These are phyloP conservation scores for Magallana angulata DNA, from an alignment of 1,140 invertebrate species.

Conservation along the genomic window DNA sequence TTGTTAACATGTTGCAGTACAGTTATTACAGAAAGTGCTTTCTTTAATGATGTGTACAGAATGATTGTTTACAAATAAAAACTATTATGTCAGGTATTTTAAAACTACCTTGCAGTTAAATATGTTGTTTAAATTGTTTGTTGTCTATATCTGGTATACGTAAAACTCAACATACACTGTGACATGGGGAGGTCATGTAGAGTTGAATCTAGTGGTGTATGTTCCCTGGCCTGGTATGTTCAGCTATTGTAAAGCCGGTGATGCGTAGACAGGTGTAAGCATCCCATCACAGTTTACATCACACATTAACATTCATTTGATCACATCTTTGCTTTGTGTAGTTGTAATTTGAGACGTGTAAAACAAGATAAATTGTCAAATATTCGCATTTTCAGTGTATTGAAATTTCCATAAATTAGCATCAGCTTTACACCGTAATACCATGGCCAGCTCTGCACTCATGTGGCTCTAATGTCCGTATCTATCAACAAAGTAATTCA, in stretches of 20 bases:
- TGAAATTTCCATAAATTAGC: background rate
- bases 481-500: background rate
- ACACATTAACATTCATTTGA: conserved; percentile 30
- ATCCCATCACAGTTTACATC: background rate
- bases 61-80: no score
- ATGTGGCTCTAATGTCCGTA: background rate
- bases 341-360: conserved; percentile 16
- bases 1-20: no score
- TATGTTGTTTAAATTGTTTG: no score
- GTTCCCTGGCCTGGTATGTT: no score
- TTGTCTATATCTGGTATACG: no score
- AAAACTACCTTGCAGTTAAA: no score
- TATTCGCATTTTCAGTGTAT: conserved; percentile 9
- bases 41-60: no score
- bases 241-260: background rate
- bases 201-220: no score
- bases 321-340: background rate
- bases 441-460: background rate
- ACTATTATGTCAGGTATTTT: no score
- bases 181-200: no score
- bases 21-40: no score
- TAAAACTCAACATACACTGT: no score
- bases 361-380: conserved; percentile 26
- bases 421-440: background rate
- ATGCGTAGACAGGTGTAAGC: conserved; percentile 18